Conservation (phyloP, 2,113 vertebrate genomes). For the Triplophysa dalaica region DNA sequence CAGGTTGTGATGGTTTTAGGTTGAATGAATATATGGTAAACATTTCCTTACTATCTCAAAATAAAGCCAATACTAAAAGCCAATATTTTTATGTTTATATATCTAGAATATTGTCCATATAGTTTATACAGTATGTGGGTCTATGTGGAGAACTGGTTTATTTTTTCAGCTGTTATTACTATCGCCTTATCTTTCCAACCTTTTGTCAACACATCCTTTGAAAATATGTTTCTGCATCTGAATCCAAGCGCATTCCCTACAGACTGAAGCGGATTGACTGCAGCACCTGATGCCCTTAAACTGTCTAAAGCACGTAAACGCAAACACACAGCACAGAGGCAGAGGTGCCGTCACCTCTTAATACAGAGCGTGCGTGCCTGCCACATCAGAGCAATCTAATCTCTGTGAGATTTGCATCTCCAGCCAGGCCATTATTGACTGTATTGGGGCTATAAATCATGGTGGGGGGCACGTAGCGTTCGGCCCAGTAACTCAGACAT, state of each 20-base stretch:
- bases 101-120: no score
- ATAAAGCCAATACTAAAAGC: no score
- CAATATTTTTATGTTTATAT: no score
- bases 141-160: no score
- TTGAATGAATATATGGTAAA: no score
- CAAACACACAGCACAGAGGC: not conserved
- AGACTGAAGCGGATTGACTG: not conserved
- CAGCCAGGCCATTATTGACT: constrained; percentile 70
- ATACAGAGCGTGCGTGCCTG: constrained; percentile 59
- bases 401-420: constrained; percentile 64
- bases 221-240: no score
- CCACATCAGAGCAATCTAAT: constrained; percentile 56
- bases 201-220: no score
- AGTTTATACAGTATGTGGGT: no score
- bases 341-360: constrained; percentile 53
- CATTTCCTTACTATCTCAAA: no score
- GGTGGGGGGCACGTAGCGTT: constrained; percentile 50
- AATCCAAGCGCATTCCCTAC: not conserved
- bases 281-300: constrained; percentile 16
- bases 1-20: no score
- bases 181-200: no score
- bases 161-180: no score
- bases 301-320: constrained; percentile 3
- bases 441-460: constrained; percentile 72
- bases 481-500: constrained; percentile 57